Evolutionary conservation across 2,797 vertebrate species (phyloP).

Genomic region (Aselliscus stoliczkanus): DNA sequence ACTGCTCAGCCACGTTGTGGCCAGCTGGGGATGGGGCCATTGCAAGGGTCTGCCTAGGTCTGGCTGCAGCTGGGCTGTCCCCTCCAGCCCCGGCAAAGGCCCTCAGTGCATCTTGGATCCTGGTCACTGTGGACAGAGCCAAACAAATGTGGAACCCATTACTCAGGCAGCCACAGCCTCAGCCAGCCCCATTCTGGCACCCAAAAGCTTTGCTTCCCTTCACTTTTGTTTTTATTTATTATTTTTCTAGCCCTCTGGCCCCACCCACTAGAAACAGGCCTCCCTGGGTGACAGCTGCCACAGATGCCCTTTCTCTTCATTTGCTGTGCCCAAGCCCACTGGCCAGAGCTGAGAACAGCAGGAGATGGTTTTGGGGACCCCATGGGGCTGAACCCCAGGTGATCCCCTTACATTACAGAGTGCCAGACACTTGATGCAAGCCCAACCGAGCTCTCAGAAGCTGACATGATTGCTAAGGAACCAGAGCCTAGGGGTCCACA

Average conservation of each 20-base stretch:
- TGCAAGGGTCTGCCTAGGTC: background rate
- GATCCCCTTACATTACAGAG: background rate
- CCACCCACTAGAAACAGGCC: conserved; percentile 50
- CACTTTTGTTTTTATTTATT: conserved; percentile 74
- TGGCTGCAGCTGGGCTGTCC: background rate
- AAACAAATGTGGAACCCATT: conserved; percentile 74
- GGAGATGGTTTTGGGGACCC: background rate
- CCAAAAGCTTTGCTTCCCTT: conserved; percentile 43
- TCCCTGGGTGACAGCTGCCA: background rate
- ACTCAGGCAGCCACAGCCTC: conserved; percentile 52
- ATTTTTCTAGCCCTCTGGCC: conserved; percentile 69
- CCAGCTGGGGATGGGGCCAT: background rate
- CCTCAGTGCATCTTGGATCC: conserved; percentile 24
- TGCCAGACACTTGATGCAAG: background rate
- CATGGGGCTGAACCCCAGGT: background rate
- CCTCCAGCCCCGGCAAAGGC: conserved; percentile 34
- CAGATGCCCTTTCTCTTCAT: background rate
- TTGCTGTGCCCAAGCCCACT: background rate
- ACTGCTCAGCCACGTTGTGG: background rate
- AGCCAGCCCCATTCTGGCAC: conserved; percentile 68
- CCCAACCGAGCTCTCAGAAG: background rate
- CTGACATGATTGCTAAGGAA: background rate
- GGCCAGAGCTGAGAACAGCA: background rate
- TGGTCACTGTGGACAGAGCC: conserved; percentile 26
- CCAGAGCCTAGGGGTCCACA: background rate